These are phyloP conservation scores for Polyergus mexicanus DNA, from an alignment of 1,140 invertebrate species.

Conservation along the genomic window DNA sequence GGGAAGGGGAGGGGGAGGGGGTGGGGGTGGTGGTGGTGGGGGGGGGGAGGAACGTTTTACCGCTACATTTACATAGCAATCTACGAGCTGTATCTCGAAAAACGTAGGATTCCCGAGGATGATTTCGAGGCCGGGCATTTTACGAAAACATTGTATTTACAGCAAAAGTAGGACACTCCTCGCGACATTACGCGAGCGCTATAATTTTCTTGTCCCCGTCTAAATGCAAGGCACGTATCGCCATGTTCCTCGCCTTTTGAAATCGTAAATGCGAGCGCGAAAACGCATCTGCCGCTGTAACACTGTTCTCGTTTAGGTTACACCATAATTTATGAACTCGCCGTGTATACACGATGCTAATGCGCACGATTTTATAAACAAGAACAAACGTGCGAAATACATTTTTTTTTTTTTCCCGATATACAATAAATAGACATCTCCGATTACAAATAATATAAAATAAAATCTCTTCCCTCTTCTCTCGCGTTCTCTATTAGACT, in stretches of 20 bases:
- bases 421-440: neutral
- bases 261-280: constrained; percentile 45
- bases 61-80: constrained; percentile 60
- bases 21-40: no score
- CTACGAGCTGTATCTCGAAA: constrained; percentile 38
- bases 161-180: constrained; percentile 29
- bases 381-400: neutral
- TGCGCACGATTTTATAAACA: neutral
- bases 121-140: constrained; percentile 32
- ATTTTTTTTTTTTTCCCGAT: neutral
- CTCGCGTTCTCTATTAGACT: neutral
- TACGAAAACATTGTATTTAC: constrained; percentile 61
- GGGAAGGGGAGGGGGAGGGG: no score
- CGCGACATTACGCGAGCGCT: constrained; percentile 50
- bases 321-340: constrained; percentile 12
- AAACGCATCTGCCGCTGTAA: neutral
- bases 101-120: constrained; percentile 25
- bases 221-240: constrained; percentile 56
- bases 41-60: constrained; percentile 48
- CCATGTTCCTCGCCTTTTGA: constrained; percentile 22
- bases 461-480: neutral
- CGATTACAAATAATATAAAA: neutral
- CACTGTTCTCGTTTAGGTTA: constrained; percentile 23
- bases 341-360: neutral
- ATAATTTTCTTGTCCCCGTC: constrained; percentile 46